These are phyloP conservation scores for Orestias chungarensis DNA, from an alignment of 2,797 vertebrate genomes.

Conservation along the genomic window DNA sequence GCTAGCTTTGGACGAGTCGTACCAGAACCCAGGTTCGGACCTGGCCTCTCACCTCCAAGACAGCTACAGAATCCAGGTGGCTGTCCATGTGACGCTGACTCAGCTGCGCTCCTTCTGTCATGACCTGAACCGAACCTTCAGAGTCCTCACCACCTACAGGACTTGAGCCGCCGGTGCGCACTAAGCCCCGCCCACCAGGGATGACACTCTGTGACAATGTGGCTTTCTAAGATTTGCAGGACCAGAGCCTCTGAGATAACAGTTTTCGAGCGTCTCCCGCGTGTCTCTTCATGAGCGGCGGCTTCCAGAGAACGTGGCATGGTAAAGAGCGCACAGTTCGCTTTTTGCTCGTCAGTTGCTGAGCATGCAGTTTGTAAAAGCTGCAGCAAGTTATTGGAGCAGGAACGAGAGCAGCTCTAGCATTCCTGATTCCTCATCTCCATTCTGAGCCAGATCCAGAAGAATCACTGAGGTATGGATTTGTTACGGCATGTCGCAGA, in stretches of 20 bases:
- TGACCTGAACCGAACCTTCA: conserved; percentile 69
- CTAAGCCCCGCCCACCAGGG: conserved; percentile 9
- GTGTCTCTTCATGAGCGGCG: background rate
- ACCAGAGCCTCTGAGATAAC: background rate
- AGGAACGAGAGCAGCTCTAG: too few species aligned
- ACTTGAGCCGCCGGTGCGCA: background rate
- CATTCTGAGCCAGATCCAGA: background rate
- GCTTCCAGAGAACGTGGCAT: too few species aligned
- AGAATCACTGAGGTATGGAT: background rate
- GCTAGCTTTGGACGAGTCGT: fast-evolving
- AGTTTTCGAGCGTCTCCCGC: background rate
- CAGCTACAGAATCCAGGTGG: conserved; percentile 59
- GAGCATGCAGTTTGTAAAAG: background rate
- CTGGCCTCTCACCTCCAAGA: conserved; percentile 39
- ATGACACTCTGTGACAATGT: background rate
- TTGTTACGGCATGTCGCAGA: background rate
- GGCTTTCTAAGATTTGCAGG: background rate
- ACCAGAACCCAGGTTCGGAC: conserved; percentile 7
- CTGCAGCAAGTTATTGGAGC: background rate
- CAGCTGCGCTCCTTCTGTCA: conserved; percentile 71
- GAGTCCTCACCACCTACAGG: conserved; percentile 32
- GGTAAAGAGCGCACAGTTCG: too few species aligned
- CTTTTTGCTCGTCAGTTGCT: too few species aligned
- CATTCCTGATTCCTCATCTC: too few species aligned
- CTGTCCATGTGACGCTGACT: conserved; percentile 57